phyloP scores from a whole-genome alignment of 2,888 invertebrate species.

The Arenicola marina region DNA sequence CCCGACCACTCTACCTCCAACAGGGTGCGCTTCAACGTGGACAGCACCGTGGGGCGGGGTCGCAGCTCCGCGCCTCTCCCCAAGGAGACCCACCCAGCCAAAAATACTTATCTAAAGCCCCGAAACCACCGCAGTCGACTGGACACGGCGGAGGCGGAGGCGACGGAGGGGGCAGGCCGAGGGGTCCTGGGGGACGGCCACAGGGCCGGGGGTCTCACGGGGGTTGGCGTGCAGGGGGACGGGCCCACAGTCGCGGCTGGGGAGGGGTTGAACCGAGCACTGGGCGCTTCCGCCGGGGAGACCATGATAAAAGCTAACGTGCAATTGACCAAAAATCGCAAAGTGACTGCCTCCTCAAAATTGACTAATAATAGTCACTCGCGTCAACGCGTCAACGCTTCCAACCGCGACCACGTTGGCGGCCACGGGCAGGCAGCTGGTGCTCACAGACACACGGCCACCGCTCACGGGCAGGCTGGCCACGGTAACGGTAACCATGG shows the following conservation, averaged over 20 bases:
- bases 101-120: constrained; percentile 5
- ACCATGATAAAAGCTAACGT: too few species aligned
- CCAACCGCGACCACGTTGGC: not conserved
- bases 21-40: constrained; percentile 10
- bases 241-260: too few species aligned
- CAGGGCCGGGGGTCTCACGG: too few species aligned
- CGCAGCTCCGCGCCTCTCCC: constrained; percentile 6
- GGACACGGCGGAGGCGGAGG: not conserved
- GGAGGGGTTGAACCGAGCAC: too few species aligned
- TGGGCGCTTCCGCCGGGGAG: too few species aligned
- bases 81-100: constrained; percentile 13
- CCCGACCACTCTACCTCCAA: not conserved
- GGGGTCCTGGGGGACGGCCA: too few species aligned
- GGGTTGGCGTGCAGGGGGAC: too few species aligned
- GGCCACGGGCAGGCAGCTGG: not conserved
- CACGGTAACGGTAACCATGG: too few species aligned
- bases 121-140: not conserved
- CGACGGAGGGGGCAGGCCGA: too few species aligned
- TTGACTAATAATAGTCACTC: not conserved
- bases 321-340: too few species aligned
- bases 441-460: not conserved
- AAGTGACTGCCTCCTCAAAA: not conserved
- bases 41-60: not conserved
- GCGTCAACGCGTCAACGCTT: not conserved
- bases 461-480: not conserved